phyloP scores from a whole-genome alignment of 2,888 invertebrate species.

The Mallateleia sp. region DNA sequence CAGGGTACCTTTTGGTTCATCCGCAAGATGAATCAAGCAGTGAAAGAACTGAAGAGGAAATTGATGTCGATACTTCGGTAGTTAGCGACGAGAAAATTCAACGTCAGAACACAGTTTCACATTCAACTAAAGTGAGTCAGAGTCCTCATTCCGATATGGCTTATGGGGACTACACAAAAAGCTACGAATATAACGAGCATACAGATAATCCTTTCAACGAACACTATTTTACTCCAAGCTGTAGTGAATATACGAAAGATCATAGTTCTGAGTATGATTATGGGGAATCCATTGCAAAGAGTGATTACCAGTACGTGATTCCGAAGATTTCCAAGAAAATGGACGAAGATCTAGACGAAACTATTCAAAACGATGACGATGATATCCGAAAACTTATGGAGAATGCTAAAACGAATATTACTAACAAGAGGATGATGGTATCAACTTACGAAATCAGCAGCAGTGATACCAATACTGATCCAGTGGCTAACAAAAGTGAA shows the following conservation, averaged over 20 bases:
- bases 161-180: constrained; percentile 21
- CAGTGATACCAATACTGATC: constrained; percentile 11
- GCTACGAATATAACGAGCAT: not conserved
- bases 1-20: constrained; percentile 43
- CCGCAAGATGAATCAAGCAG: constrained; percentile 16
- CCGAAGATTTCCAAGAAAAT: constrained; percentile 49
- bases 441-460: constrained; percentile 43
- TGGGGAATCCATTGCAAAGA: constrained; percentile 5
- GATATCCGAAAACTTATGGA: constrained; percentile 23
- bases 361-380: constrained; percentile 6
- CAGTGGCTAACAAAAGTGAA: not conserved
- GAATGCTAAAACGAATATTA: constrained; percentile 53
- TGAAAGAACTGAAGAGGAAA: constrained; percentile 40
- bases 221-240: constrained; percentile 30
- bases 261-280: constrained; percentile 41
- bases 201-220: constrained; percentile 3
- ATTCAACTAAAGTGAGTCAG: constrained; percentile 5
- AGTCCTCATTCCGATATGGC: constrained; percentile 5
- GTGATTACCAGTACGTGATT: not conserved
- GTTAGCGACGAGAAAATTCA: constrained; percentile 26
- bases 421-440: constrained; percentile 39
- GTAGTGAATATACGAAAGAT: not conserved
- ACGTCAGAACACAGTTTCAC: constrained; percentile 13
- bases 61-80: constrained; percentile 14
- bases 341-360: constrained; percentile 28